phyloP scores from a whole-genome alignment of 2,888 invertebrate genomes.

The Cataglyphis albicans region DNA sequence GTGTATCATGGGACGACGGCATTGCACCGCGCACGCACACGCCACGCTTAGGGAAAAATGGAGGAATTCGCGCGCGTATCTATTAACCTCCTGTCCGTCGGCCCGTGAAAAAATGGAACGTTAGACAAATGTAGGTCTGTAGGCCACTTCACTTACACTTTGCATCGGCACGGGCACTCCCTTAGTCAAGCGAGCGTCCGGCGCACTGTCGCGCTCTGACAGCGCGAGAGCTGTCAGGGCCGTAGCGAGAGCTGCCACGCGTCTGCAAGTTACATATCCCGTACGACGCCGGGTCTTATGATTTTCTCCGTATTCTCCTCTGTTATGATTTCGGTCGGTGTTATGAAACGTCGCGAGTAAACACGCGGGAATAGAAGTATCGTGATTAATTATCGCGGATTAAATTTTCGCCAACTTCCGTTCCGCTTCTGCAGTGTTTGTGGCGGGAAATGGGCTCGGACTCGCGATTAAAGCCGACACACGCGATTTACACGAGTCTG shows the following conservation, averaged over 20 bases:
- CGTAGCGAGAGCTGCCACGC: slow-evolving; percentile 55
- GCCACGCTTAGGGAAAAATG: slow-evolving; percentile 44
- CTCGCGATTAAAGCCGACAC: background rate
- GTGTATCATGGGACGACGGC: slow-evolving; percentile 74
- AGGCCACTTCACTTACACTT: slow-evolving; percentile 95
- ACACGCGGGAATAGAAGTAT: background rate
- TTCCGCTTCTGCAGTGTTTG: background rate
- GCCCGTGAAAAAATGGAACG: slow-evolving; percentile 86
- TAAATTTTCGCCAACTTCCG: background rate
- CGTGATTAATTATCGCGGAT: background rate
- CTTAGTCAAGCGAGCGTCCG: slow-evolving; percentile 90
- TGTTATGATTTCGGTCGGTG: no score
- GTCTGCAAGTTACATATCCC: background rate
- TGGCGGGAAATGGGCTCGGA: background rate
- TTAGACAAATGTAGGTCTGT: slow-evolving; percentile 94
- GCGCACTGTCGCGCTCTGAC: slow-evolving; percentile 77
- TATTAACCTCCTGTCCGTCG: slow-evolving; percentile 73
- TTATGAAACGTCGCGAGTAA: no score
- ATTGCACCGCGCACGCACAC: slow-evolving; percentile 65
- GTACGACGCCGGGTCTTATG: background rate
- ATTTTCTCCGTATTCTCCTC: background rate
- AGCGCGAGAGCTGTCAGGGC: slow-evolving; percentile 71
- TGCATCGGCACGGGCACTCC: slow-evolving; percentile 90
- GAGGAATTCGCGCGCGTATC: slow-evolving; percentile 69
- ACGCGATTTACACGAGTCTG: background rate